Evolutionary conservation across 2,888 invertebrate species (phyloP).

Genomic region (Thelaira solivaga): DNA sequence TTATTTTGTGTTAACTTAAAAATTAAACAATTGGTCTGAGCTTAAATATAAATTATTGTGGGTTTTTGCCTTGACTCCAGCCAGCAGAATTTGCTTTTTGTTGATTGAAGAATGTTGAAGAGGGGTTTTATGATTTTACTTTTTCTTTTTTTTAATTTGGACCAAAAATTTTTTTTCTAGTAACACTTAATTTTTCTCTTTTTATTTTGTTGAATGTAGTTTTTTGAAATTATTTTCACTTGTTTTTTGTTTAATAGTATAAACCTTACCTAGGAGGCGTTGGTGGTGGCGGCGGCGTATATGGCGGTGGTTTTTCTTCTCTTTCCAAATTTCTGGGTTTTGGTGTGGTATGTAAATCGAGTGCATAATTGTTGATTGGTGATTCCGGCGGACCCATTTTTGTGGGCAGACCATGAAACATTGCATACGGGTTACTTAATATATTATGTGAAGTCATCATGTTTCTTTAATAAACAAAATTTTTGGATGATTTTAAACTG

Average conservation of each 20-base stretch:
- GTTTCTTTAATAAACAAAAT: constrained; percentile 57
- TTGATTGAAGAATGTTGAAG: constrained; percentile 54
- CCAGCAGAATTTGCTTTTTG: constrained; percentile 60
- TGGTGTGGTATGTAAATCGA: constrained; percentile 75
- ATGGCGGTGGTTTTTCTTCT: constrained; percentile 69
- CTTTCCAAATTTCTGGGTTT: constrained; percentile 73
- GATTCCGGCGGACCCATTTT: constrained; percentile 75
- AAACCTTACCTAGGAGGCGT: constrained; percentile 75
- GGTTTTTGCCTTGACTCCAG: neutral
- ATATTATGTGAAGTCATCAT: constrained; percentile 77
- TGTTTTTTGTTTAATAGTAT: constrained; percentile 36
- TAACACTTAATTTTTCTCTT: neutral
- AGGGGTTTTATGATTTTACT: no score
- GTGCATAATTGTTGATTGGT: constrained; percentile 70
- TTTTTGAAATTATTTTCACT: constrained; percentile 58
- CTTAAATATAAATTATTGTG: neutral
- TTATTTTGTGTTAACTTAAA: neutral
- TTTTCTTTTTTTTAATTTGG: neutral
- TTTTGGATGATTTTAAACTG: constrained; percentile 63
- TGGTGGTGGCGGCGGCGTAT: constrained; percentile 68
- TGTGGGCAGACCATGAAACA: constrained; percentile 74
- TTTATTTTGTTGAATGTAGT: constrained; percentile 70
- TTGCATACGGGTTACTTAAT: constrained; percentile 76
- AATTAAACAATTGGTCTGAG: neutral
- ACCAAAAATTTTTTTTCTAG: constrained; percentile 17